A percentile compares a stretch with the other conserved stretches of the same genome.
Conservation (phyloP, 1,140 invertebrate genomes). For the Laupala kohalensis region DNA sequence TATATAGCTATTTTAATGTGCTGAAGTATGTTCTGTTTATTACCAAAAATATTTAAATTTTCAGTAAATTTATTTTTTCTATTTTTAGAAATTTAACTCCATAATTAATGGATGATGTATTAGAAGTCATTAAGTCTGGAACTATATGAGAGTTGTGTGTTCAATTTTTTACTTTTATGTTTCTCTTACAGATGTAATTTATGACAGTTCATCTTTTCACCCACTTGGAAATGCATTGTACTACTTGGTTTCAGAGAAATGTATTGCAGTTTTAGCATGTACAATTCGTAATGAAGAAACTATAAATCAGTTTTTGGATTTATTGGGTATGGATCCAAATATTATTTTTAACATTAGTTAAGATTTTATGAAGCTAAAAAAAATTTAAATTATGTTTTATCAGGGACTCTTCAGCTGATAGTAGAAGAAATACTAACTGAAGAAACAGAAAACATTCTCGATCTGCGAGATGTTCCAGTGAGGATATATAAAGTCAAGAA, state of each 20-base stretch:
- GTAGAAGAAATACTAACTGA: background rate
- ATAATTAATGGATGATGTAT: background rate
- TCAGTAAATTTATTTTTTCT: background rate
- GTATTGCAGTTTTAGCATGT: conserved; percentile 31
- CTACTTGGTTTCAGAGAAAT: conserved; percentile 21
- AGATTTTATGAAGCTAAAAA: background rate
- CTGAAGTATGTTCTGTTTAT: background rate
- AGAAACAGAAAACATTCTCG: background rate
- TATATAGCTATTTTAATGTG: background rate
- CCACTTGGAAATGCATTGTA: conserved; percentile 28
- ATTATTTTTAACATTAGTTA: background rate
- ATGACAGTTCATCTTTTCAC: conserved; percentile 31
- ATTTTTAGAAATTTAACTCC: background rate
- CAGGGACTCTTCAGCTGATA: background rate
- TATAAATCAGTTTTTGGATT: conserved; percentile 1
- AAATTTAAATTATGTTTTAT: background rate
- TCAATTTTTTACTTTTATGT: background rate
- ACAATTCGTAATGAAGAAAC: conserved; percentile 36
- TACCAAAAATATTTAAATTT: background rate
- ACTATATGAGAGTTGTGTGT: background rate
- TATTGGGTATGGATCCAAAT: background rate
- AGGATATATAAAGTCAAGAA: background rate
- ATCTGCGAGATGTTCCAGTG: background rate
- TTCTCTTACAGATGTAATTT: conserved; percentile 33
- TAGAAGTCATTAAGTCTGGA: background rate